Evolutionary conservation across 2,113 vertebrate species (phyloP), one percentile per base, ranked within the genome.

Genomic region (Ammospiza nelsoni): DNA sequence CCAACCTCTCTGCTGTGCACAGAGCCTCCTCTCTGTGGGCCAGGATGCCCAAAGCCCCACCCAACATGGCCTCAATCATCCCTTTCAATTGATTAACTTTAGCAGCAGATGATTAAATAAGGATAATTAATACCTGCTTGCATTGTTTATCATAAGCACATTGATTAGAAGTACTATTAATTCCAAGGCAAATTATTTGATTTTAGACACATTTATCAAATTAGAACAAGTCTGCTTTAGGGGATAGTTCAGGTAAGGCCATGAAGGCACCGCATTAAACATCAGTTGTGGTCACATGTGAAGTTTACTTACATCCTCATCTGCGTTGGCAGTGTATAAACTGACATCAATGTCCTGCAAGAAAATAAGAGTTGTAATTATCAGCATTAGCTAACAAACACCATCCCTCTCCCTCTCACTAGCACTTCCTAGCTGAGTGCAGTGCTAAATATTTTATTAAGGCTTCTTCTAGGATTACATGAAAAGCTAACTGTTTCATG

Each of bases 271-370:
- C 5, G 2, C 15, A 61, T 55, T 46, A 65, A 67, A 73, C 9
- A 44, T 22, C 10, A 72, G 6, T 46, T 63, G 12, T 71, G 19
- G n/a, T 44, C 19, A 66, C 24, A 55, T 55, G 66, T 63, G 43
- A 67, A 68, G 18, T 80, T 58, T 96, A 98, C 98, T 98, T 83
- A 98, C 98, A 77, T 85, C 90, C 59, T 86, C 94, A 72, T 97
- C 81, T 93, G 93, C 94, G 5, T 97, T 63, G 71, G 96, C 98
- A 55, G 98, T 98, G 75, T 98, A 98, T 75, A 98, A 97, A 87
- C 90, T 97, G 58, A 97, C 94, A 94, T 98, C 97, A 31, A 98
- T 97, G 71, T 90, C 93, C 98, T 98, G 87, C 88, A 97, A 97
- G 72, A 48, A 89, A 96, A 82, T 15, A 90, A 77, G 37, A 97